Base-by-base conservation (phyloP, 2,797 vertebrate species). In the Margarornis squamiger region DNA sequence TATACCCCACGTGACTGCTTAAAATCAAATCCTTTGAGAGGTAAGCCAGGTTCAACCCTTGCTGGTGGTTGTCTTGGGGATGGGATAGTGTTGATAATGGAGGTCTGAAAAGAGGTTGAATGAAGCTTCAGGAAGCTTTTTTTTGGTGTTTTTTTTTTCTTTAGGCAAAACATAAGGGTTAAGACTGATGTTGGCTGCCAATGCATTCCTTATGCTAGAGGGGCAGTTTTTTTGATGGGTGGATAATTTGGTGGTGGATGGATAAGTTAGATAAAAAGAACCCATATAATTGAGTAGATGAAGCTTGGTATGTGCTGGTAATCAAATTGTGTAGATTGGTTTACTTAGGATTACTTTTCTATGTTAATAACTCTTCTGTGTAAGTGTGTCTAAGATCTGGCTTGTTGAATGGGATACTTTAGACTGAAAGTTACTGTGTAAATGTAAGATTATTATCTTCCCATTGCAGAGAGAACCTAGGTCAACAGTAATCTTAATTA, bases 401-500 rank as follows among this genome's bases (percentile, higher is more conserved):
- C 41, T 86, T 77, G 30, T 14, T 86, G 75, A 26, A 38, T 70
- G 65, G 46, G 71, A 45, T 65, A 23, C n/a, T 67, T 77, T 54
- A 62, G 72, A 38, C 29, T 88, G 86, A 74, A 82, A 92, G 26
- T 13, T 63, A 17, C 55, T 45, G 3, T 30, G 23, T 73, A 90
- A 63, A 32, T 65, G 3, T 79, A 48, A 83, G 54, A 54, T 86
- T 39, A 63, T 84, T 79, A 65, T 68, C 22, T 91, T 39, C 32
- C 11, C 34, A 72, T 93, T 83, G 20, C 49, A 91, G 43, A 49
- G 41, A 80, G 66, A 87, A 77, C 49, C 22, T 55, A 62, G 68
- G 65, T 89, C 84, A 91, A 89, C 72, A 71, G n/a, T 72, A 77
- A 10, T 76, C 84, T 95, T 83, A 94, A 77, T 77, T 92, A 78